Evolutionary conservation across 2,113 vertebrate species (phyloP).

Genomic region (Mus spicilegus): DNA sequence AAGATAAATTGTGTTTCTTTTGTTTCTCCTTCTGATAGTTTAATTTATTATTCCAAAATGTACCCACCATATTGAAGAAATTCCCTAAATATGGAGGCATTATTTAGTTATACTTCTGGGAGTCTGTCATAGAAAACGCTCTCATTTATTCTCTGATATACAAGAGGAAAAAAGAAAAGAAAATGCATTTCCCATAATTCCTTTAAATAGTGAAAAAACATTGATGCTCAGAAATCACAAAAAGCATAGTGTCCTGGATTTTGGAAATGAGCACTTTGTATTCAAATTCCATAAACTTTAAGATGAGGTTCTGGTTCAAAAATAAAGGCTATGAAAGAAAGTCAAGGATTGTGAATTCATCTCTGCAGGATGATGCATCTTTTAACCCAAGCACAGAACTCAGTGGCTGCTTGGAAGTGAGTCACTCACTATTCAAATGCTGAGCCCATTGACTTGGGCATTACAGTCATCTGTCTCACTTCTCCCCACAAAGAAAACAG

Average conservation of each 20-base stretch:
- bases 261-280: conserved; percentile 36
- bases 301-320: conserved; percentile 61
- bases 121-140: conserved; percentile 41
- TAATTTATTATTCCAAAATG: not conserved
- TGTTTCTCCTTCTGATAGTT: not conserved
- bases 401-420: conserved; percentile 58
- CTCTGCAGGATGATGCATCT: conserved; percentile 57
- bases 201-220: conserved; percentile 52
- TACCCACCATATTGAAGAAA: not conserved
- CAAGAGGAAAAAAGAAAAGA: conserved; percentile 21
- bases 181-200: conserved; percentile 19
- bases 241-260: not conserved
- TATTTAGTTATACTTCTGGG: not conserved
- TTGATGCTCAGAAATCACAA: not conserved
- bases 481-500: not conserved
- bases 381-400: conserved; percentile 59
- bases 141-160: conserved; percentile 20
- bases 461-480: conserved; percentile 61
- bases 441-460: conserved; percentile 66
- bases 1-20: not conserved
- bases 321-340: conserved; percentile 29
- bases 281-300: conserved; percentile 57
- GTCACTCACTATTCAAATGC: conserved; percentile 74
- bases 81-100: conserved; percentile 5
- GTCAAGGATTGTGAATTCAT: conserved; percentile 64